A percentile compares a stretch with the other conserved stretches of the same genome.
phyloP scores from a whole-genome alignment of 2,888 invertebrate genomes.

The Alcis repandata region DNA sequence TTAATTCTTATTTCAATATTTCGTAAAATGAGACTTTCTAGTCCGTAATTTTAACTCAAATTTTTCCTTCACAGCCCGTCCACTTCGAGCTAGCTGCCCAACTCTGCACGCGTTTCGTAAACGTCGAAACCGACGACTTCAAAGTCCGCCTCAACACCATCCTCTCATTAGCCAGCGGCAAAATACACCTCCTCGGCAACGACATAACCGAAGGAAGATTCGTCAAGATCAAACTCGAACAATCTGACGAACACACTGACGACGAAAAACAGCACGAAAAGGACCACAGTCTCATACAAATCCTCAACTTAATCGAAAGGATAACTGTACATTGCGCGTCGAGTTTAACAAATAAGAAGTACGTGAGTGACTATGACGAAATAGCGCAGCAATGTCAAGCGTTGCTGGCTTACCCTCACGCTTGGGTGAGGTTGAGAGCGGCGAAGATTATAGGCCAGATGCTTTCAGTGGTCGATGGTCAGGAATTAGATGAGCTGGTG shows the following conservation, averaged over 20 bases:
- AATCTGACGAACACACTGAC: slow-evolving; percentile 75
- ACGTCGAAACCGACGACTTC: slow-evolving; percentile 91
- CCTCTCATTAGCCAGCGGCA: slow-evolving; percentile 86
- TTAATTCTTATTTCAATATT: too few species aligned
- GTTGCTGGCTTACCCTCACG: slow-evolving; percentile 92
- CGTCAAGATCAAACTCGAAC: slow-evolving; percentile 82
- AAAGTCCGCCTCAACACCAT: slow-evolving; percentile 87
- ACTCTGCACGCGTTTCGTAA: slow-evolving; percentile 92
- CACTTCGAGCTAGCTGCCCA: slow-evolving; percentile 93
- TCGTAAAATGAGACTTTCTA: too few species aligned
- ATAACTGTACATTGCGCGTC: slow-evolving; percentile 88
- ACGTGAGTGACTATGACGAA: slow-evolving; percentile 82
- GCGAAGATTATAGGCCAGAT: slow-evolving; percentile 92
- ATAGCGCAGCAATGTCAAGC: slow-evolving; percentile 89
- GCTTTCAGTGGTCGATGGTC: slow-evolving; percentile 88
- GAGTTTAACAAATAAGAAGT: slow-evolving; percentile 84
- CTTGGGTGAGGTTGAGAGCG: slow-evolving; percentile 94
- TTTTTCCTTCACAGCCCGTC: slow-evolving; percentile 76
- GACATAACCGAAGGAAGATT: slow-evolving; percentile 87
- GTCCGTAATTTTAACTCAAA: not conserved
- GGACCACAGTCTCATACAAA: slow-evolving; percentile 92
- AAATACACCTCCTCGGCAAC: slow-evolving; percentile 81
- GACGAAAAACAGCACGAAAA: slow-evolving; percentile 88
- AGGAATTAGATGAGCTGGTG: slow-evolving; percentile 85
- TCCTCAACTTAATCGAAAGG: slow-evolving; percentile 90